Base-by-base conservation (phyloP, 2,113 vertebrate species). In the Seriola aureovittata region DNA sequence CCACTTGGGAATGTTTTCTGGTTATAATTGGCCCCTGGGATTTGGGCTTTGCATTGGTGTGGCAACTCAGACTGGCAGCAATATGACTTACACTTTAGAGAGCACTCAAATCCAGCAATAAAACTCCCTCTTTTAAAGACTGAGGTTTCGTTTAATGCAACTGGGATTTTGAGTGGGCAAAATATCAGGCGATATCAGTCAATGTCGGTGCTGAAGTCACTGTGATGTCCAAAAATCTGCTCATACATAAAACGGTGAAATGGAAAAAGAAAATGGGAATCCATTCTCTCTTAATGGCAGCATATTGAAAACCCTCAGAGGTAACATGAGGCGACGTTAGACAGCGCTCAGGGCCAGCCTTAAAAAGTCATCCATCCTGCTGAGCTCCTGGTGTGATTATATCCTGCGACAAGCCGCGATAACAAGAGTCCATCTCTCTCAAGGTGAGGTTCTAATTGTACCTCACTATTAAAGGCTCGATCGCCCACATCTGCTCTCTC, bases 361-460 rank as follows among this genome's bases (percentile, higher is more conserved):
- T 57, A 36, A 85, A 72, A 78, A 80, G 68, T 70, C 84, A 86
- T 89, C 81, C 81, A 72, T 84, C 88, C 84, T 0, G 13, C 75
- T 75, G 82, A 82, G 79, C 19, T 80, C n/a, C 34, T 2, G 21
- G 73, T 80, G 85, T 65, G 86, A 91, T 91, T 82, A 80, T 79
- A 83, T 81, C 83, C 85, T 62, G 74, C 32, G 67, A 90, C 89
- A 84, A 70, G 78, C 78, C 17, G 14, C 19, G 71, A 82, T 88
- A 88, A 91, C 89, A 81, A 66, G 82, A 62, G 72, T 79, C 85
- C 88, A 46, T 85, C 81, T 81, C 87, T 75, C 85, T 83, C 81
- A 86, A 85, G 86, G 84, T 85, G 87, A 88, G 68, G 44, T 73
- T 84, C 80, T 92, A 92, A 92, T 92, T 91, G 89, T 82, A 52